Evolutionary conservation across 2,888 invertebrate genomes (phyloP), one percentile per base, ranked within the genome.

Genomic region (Rambutsinella grinnellia): DNA sequence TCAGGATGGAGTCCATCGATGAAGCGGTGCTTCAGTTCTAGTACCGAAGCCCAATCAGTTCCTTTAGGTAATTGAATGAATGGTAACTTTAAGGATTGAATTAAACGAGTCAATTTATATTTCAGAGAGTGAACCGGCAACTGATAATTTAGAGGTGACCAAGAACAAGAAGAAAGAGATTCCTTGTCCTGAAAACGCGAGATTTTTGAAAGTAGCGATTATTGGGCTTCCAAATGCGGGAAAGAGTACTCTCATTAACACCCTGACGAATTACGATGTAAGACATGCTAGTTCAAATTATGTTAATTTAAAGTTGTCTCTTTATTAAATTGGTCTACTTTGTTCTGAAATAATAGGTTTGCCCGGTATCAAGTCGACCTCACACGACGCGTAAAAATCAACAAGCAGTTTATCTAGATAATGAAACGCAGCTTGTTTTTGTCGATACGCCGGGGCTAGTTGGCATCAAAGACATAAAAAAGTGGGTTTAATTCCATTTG

Each of bases 181-280:
- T 13, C 10, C n/a, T 0, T 58, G 69, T 62, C 78, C 75, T 13
- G 68, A 27, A n/a, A 70, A 74, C 67, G 8, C 75, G 13, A 69
- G 47, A 54, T 56, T 85, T 13, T 69, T 85, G 51, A 84, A 91
- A 87, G 91, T 96, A 26, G 94, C 97, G 6, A 92, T 99, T 23
- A 91, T 99, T 81, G 99, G 99, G 2, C 89, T 93, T 15, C 98
- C 99, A 2, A 99, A 99, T 89, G 93, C 92, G 61, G 99, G 99
- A 27, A 99, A 99, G 87, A 98, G 98, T 85, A 97, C 97, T 0
- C 89, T 99, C 28, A 93, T 97, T 28, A 99, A 99, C 87, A 90
- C 90, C 84, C 89, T 99, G 24, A 90, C 94, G 66, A 91, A 93
- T 79, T 90, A 93, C 86, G 91, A 92, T 87, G 95, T 95, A 87